phyloP scores from a whole-genome alignment of 2,888 invertebrate species.

The Microctonus hyperodae region DNA sequence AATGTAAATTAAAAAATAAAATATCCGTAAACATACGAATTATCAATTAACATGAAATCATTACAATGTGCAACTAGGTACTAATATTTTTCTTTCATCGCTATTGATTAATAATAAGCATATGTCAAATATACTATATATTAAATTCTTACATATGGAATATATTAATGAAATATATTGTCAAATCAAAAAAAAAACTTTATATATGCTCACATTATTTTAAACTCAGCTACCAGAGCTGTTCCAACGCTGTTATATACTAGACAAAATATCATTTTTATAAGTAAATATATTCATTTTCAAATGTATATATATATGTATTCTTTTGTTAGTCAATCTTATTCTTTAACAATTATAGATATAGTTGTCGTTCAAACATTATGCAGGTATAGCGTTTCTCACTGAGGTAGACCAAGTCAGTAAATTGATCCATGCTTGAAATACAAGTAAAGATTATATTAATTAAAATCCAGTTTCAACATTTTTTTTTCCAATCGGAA shows the following conservation, averaged over 20 bases:
- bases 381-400: conserved; percentile 56
- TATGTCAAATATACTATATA: conserved; percentile 24
- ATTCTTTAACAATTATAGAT: conserved; percentile 42
- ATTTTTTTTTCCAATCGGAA: too few relatives aligned
- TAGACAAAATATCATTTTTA: conserved; percentile 25
- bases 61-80: not conserved
- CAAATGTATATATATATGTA: conserved; percentile 37
- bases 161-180: conserved; percentile 52
- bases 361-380: conserved; percentile 46
- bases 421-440: conserved; percentile 43
- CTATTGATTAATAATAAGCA: conserved; percentile 18
- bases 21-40: not conserved
- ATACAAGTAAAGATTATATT: conserved; percentile 6
- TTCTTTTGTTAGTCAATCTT: conserved; percentile 34
- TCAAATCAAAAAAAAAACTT: conserved; percentile 44
- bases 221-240: conserved; percentile 46
- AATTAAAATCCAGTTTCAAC: not conserved
- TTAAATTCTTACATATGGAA: conserved; percentile 34
- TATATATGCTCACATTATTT: conserved; percentile 24
- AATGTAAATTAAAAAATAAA: not conserved
- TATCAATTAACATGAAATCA: not conserved
- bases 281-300: conserved; percentile 22
- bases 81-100: not conserved
- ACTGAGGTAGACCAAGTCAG: conserved; percentile 58
- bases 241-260: conserved; percentile 30